phyloP scores from a whole-genome alignment of 2,113 vertebrate species.

The Alces alces region DNA sequence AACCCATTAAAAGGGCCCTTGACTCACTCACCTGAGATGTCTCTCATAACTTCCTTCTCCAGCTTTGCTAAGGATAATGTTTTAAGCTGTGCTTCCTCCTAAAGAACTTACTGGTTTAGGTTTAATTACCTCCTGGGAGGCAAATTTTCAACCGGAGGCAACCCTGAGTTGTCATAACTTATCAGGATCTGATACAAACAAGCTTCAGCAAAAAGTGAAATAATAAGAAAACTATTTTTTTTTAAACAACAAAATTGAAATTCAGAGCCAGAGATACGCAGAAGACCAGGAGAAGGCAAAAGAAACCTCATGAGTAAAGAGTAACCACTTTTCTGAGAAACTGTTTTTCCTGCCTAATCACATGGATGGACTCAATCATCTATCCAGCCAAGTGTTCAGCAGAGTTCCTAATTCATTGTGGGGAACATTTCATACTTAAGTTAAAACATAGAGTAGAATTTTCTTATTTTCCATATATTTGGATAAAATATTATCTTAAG shows the following conservation, averaged over 20 bases:
- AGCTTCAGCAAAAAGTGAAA: not conserved
- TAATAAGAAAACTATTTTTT: not conserved
- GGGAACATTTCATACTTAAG: not conserved
- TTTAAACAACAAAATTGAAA: conserved; percentile 36
- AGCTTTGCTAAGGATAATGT: not conserved
- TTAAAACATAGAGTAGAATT: not conserved
- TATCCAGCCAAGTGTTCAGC: not conserved
- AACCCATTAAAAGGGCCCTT: not conserved
- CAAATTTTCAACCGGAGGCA: conserved; percentile 30
- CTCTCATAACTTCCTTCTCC: not conserved
- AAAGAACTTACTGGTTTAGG: conserved; percentile 2
- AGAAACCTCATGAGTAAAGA: not conserved
- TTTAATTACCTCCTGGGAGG: conserved; percentile 31
- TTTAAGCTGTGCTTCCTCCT: not conserved
- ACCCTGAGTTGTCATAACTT: not conserved
- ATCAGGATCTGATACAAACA: not conserved
- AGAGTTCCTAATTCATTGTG: not conserved
- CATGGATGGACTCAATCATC: not conserved
- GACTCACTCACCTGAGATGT: conserved; percentile 1
- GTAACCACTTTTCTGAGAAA: not conserved
- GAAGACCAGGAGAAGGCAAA: not conserved
- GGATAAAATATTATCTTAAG: not conserved
- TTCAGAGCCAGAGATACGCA: conserved; percentile 2
- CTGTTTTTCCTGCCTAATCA: not conserved
- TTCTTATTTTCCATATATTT: not conserved